These are phyloP conservation scores for Psittacara wagleri DNA, from an alignment of 2,113 vertebrate species.

Conservation along the genomic window DNA sequence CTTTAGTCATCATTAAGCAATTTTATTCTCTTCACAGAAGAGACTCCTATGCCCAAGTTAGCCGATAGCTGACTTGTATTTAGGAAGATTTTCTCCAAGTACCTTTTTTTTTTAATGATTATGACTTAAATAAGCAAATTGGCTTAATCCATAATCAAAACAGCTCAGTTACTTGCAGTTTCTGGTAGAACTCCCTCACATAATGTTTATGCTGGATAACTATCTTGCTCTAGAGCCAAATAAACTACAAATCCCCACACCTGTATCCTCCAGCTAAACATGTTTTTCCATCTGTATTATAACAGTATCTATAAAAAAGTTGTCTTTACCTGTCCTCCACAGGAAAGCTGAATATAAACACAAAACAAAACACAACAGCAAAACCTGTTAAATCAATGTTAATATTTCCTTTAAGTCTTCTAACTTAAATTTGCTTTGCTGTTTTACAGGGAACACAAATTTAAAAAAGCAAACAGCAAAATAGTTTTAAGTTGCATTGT, in stretches of 20 bases:
- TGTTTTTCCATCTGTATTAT: background rate
- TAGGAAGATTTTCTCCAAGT: background rate
- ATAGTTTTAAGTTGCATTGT: background rate
- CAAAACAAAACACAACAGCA: constrained; percentile 27
- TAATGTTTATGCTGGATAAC: background rate
- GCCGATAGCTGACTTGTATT: background rate
- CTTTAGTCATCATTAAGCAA: background rate
- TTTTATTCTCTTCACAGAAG: background rate
- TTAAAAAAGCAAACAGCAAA: background rate
- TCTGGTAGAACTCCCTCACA: background rate
- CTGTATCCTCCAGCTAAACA: background rate
- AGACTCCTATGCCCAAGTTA: background rate
- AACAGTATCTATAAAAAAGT: background rate
- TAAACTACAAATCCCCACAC: background rate
- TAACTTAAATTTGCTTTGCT: background rate
- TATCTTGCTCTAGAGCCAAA: background rate
- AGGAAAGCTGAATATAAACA: constrained; percentile 20
- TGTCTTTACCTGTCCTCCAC: constrained; percentile 60
- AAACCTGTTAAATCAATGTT: background rate
- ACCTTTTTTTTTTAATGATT: background rate
- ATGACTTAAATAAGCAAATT: background rate
- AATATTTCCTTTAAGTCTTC: background rate
- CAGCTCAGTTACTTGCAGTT: background rate
- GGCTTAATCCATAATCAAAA: background rate
- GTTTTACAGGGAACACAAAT: background rate